Percentiles rank a stretch among this genome's conserved stretches.
Evolutionary conservation across 2,888 invertebrate species (phyloP).

Genomic region (Cacoxenus indagator): DNA sequence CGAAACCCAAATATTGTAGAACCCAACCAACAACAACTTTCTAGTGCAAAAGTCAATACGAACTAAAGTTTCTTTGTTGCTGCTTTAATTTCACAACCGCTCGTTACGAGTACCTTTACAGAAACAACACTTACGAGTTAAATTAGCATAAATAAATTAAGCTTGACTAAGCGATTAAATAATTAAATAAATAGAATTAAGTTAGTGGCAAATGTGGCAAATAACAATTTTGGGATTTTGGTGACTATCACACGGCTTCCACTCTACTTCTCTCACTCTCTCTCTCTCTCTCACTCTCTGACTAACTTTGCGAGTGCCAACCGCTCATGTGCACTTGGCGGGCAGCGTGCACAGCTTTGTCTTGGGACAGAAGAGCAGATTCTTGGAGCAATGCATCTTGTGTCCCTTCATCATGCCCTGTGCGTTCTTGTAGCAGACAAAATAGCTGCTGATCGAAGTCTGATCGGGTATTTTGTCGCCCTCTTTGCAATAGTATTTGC

Average conservation of each 20-base stretch:
- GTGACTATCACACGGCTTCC: background rate
- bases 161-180: background rate
- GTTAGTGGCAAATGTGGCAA: conserved; percentile 15
- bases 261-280: background rate
- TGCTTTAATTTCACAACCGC: background rate
- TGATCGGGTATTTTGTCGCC: conserved; percentile 72
- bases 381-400: conserved; percentile 71
- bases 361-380: conserved; percentile 71
- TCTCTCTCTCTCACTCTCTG: background rate
- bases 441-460: conserved; percentile 71
- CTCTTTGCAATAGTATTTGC: conserved; percentile 70
- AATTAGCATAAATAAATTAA: background rate
- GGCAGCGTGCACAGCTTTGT: conserved; percentile 71
- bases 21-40: conserved; percentile 17
- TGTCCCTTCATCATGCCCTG: conserved; percentile 70
- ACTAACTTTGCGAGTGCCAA: background rate
- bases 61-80: conserved; percentile 5
- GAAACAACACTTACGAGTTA: conserved; percentile 13
- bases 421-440: conserved; percentile 71
- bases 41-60: conserved; percentile 18
- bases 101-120: background rate
- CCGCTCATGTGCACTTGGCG: conserved; percentile 62
- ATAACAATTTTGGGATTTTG: background rate
- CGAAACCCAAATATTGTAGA: background rate
- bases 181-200: conserved; percentile 18